phyloP scores from a whole-genome alignment of 2,797 vertebrate genomes.

The Enteromius afrohamiltoni region DNA sequence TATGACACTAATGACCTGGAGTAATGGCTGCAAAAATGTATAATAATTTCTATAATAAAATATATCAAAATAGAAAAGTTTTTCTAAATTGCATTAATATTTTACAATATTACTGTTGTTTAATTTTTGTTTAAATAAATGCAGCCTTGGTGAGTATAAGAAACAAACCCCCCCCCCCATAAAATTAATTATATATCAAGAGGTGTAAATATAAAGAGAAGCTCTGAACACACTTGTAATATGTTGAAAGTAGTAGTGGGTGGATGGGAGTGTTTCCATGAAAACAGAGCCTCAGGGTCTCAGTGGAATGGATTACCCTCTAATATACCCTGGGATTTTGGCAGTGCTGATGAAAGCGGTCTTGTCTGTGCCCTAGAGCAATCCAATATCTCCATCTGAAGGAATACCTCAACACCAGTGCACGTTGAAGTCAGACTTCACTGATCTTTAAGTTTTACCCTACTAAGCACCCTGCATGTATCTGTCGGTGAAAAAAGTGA shows the following conservation, averaged over 20 bases:
- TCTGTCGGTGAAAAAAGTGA: not conserved
- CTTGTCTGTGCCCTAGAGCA: conserved; percentile 66
- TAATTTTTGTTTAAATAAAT: not conserved
- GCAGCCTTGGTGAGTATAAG: not conserved
- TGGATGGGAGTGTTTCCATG: conserved; percentile 55
- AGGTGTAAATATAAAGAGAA: not conserved
- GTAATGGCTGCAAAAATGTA: not conserved
- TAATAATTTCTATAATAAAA: not conserved
- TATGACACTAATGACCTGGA: not conserved
- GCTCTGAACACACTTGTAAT: not conserved
- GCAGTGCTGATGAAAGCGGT: conserved; percentile 74
- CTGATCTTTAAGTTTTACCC: conserved; percentile 17
- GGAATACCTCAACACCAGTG: conserved; percentile 33
- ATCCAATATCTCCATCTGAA: conserved; percentile 64
- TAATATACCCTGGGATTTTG: conserved; percentile 61
- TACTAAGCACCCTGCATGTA: not conserved
- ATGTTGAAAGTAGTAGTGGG: not conserved
- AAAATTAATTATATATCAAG: not conserved
- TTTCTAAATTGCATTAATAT: not conserved
- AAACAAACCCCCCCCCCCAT: too few relatives aligned
- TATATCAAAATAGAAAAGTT: not conserved
- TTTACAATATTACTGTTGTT: not conserved
- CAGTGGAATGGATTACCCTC: conserved; percentile 67
- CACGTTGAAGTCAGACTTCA: conserved; percentile 32
- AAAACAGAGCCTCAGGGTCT: conserved; percentile 62